These are phyloP conservation scores for Rhinogobius similis DNA, from an alignment of 2,113 vertebrate species.

Conservation along the genomic window DNA sequence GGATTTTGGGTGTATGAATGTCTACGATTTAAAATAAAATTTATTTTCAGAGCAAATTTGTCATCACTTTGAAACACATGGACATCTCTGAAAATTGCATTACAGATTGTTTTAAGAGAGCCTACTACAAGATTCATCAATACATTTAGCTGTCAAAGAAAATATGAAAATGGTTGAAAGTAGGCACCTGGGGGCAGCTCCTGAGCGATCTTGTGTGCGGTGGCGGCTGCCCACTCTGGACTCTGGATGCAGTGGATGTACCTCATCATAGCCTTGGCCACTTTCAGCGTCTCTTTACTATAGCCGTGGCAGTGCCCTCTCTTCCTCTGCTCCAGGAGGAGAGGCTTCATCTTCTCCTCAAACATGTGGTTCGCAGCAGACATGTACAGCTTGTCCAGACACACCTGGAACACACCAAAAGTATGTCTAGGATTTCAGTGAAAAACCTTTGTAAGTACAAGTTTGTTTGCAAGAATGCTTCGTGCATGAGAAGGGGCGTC, in stretches of 20 bases:
- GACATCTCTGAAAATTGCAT: too few species aligned
- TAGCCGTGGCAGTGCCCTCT: slow-evolving; percentile 59
- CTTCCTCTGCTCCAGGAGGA: slow-evolving; percentile 79
- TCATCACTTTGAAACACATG: too few species aligned
- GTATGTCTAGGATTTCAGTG: too few species aligned
- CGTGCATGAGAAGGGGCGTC: too few species aligned
- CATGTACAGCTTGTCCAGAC: slow-evolving; percentile 89
- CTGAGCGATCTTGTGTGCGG: slow-evolving; percentile 88
- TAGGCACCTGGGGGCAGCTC: slow-evolving; percentile 87
- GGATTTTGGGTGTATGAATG: too few species aligned
- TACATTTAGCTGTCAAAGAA: too few species aligned
- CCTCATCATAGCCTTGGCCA: slow-evolving; percentile 82
- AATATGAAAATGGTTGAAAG: background rate
- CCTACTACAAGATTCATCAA: too few species aligned
- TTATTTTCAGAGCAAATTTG: too few species aligned
- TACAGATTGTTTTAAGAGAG: too few species aligned
- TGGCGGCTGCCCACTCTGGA: slow-evolving; percentile 89
- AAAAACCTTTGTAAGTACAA: too few species aligned
- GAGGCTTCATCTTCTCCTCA: slow-evolving; percentile 87
- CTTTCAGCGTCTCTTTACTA: slow-evolving; percentile 78
- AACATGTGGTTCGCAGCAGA: slow-evolving; percentile 86
- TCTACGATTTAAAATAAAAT: too few species aligned
- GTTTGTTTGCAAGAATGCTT: too few species aligned
- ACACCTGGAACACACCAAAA: slow-evolving; percentile 79
- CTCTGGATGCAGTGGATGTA: slow-evolving; percentile 88